Evolutionary conservation across 2,888 invertebrate genomes (phyloP), one percentile per base, ranked within the genome.

Genomic region (Acronicta aceris): DNA sequence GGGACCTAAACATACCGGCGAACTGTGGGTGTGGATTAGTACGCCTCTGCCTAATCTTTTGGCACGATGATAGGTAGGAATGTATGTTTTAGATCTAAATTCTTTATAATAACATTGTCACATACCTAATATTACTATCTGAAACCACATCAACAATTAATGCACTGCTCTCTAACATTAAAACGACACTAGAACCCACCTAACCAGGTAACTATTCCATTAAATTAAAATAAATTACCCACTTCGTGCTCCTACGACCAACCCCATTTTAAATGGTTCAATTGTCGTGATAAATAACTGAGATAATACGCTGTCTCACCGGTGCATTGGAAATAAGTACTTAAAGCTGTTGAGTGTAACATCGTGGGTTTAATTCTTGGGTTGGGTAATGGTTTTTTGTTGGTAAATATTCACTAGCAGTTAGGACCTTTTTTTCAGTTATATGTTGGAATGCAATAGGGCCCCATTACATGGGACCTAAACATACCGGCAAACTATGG

Each of bases 151-250:
- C 27, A 12, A 27, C 43, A 43, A 42, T 52, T 21, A 51, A 52
- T 41, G 15, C 15, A 27, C n/a, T 30, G 25, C 8, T 3, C n/a
- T 9, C 9, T 30, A 40, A 58, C 52, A 59, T 59, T 59, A 42
- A 51, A 36, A 42, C 38, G 8, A 0, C 30, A 21, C 42, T 12
- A 48, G n/a, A 13, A 38, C 38, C 17, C 5, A 42, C 30, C 25
- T 27, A 27, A 4, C 47, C 58, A 53, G 52, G 46, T 47, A 58
- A 42, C 52, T 33, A 42, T 36, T 21, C 21, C 48, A 59, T 53
- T 53, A 52, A 52, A 59, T 59, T 59, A 47, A 53, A 52, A 59
- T 46, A 38, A 59, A 59, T 48, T 42, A n/a, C 36, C 25, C 25
- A 33, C 36, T 59, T 43, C 38, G 25, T 16, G 36, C 30, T 27